A percentile compares a stretch with the other conserved stretches of the same genome.
These are phyloP conservation scores for Scarus forsteni DNA, from an alignment of 2,797 vertebrate species.

Conservation along the genomic window DNA sequence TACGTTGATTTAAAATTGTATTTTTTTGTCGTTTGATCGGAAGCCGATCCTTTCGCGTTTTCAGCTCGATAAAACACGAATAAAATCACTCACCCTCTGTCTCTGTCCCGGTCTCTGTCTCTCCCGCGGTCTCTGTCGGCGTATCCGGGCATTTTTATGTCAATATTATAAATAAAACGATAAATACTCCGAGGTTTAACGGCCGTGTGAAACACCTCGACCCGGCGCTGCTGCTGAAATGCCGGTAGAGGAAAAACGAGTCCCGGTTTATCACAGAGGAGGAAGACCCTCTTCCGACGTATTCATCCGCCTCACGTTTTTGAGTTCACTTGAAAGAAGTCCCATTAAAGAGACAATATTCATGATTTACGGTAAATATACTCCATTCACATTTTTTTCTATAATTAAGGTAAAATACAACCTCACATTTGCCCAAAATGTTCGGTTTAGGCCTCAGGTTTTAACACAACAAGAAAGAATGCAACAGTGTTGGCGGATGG, in stretches of 20 bases:
- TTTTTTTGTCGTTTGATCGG: too few relatives aligned
- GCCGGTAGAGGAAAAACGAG: slow-evolving; percentile 73
- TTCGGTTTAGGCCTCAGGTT: neutral
- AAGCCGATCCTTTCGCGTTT: too few relatives aligned
- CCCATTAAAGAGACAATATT: neutral
- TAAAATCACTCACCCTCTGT: slow-evolving; percentile 86
- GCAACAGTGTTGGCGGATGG: slow-evolving; percentile 56
- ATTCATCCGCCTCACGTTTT: slow-evolving; percentile 70
- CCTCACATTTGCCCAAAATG: too few relatives aligned
- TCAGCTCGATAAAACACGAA: neutral
- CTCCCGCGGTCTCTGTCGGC: slow-evolving; percentile 95
- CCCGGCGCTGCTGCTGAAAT: slow-evolving; percentile 68
- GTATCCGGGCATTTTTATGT: slow-evolving; percentile 91
- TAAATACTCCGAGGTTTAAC: slow-evolving; percentile 50
- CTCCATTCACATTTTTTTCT: too few relatives aligned
- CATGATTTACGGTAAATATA: too few relatives aligned
- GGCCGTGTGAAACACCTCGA: neutral
- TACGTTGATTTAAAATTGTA: too few relatives aligned
- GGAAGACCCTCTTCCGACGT: slow-evolving; percentile 60
- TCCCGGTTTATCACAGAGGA: slow-evolving; percentile 68
- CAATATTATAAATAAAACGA: slow-evolving; percentile 66
- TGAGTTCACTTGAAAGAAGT: neutral
- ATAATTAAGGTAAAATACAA: too few relatives aligned
- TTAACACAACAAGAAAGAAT: neutral
- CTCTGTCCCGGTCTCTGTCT: slow-evolving; percentile 92